A percentile compares a stretch with the other conserved stretches of the same genome.
Conservation (phyloP, 2,113 vertebrate genomes). For the Benitochromis conjunctus region DNA sequence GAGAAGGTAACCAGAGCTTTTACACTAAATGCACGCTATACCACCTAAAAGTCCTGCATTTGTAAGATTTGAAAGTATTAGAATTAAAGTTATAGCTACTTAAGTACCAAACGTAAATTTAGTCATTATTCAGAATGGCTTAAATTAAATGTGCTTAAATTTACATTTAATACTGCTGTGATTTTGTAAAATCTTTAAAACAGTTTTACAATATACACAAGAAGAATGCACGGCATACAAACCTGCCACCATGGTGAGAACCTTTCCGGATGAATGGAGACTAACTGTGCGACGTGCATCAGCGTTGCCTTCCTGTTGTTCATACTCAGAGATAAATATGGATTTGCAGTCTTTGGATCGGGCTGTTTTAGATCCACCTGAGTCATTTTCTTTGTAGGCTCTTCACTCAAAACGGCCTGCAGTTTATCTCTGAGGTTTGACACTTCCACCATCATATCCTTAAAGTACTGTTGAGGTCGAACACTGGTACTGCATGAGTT, state of each 20-base stretch:
- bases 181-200: neutral
- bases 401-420: no score
- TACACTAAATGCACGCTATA: neutral
- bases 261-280: neutral
- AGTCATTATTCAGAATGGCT: neutral
- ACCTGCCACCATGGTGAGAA: neutral
- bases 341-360: neutral
- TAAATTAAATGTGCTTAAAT: neutral
- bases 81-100: neutral
- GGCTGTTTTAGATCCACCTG: no score
- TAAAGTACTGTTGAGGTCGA: no score
- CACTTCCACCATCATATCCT: no score
- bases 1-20: neutral
- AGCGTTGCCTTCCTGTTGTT: neutral
- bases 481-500: neutral
- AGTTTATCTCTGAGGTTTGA: no score
- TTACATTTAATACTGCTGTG: neutral
- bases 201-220: fast-evolving
- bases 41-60: neutral
- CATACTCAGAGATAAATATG: neutral
- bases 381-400: neutral
- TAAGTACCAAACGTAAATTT: neutral
- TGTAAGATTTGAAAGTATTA: neutral
- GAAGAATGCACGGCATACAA: fast-evolving
- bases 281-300: fast-evolving